Evolutionary conservation across 2,797 vertebrate species (phyloP).

Genomic region (Parauchenoglanis ngamensis): DNA sequence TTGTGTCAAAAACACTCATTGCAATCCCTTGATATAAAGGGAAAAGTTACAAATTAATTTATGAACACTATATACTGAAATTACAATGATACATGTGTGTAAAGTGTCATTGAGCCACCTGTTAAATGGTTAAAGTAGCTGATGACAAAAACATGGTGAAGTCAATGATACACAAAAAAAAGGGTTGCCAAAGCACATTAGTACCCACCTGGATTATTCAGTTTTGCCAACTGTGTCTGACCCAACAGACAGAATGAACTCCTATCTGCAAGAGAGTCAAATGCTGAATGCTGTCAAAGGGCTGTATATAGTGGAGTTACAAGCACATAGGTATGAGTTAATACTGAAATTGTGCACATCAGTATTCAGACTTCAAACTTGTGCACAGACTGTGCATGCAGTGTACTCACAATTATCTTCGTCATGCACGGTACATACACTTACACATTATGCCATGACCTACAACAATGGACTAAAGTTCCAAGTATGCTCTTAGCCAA

Average conservation of each 20-base stretch:
- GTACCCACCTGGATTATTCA: neutral
- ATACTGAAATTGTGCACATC: neutral
- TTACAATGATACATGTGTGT: neutral
- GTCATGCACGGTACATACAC: too few relatives aligned
- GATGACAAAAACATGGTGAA: neutral
- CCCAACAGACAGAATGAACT: neutral
- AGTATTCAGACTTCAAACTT: neutral
- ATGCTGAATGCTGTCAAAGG: neutral
- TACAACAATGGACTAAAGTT: too few relatives aligned
- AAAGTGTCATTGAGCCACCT: neutral
- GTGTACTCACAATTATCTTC: too few relatives aligned
- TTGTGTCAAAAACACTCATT: too few relatives aligned
- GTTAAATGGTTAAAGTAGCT: neutral
- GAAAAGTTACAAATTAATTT: too few relatives aligned
- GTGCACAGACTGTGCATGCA: too few relatives aligned
- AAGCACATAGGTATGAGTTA: neutral
- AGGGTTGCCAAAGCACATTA: too few relatives aligned
- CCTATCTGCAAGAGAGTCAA: neutral
- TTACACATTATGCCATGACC: too few relatives aligned
- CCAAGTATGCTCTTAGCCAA: too few relatives aligned
- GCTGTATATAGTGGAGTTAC: neutral
- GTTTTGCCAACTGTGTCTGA: neutral
- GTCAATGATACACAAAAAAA: neutral
- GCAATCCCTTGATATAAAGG: too few relatives aligned
- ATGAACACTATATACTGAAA: neutral